Base-by-base conservation (phyloP, 1,140 invertebrate genomes). In the Epicauta chinensis region DNA sequence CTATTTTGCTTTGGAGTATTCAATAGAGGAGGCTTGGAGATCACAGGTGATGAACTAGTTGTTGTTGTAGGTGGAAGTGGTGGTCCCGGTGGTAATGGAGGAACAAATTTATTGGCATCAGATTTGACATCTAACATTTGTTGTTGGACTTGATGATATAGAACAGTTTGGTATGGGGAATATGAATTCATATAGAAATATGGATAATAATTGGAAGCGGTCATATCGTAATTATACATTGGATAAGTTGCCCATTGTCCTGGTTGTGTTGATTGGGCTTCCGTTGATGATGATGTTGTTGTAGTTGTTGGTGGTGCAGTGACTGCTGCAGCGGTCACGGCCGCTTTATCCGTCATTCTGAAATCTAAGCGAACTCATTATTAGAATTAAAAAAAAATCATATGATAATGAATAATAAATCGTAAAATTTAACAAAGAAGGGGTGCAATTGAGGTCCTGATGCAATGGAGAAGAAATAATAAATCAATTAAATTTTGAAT, bases 1-100 rank as follows among this genome's bases (percentile, higher is more conserved):
- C 55, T 58, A 38, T 62, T 60, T 44, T 59, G 61, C 41, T 64
- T 62, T 12, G 57, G 61, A n/a, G 57, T 57, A 38, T 56, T 59
- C 30, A 53, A 50, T 40, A 58, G 53, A 2, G 60, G 59, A 12
- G 51, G 17, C 29, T 49, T 51, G 55, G 55, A 12, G 56, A 59
- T 16, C 44, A 13, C 16, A 46, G 47, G n/a, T 51, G n/a, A n/a
- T n/a, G 38, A 17, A 37, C 36, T 16, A 23, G 42, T 42, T 13
- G 54, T 32, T 37, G 32, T 39, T 13, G 10, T 30, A 7, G 14
- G 23, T 16, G 57, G 61, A 17, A 39, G 36, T 37, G 59, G 49
- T 16, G 46, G 42, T 10, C 40, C 51, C 23, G 59, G 54, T 10
- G 62, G 62, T 16, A 65, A 32, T 42, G 63, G 61, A 14, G 16